Evolutionary conservation across 2,888 invertebrate species (phyloP).

Genomic region (Lapara coniferarum): DNA sequence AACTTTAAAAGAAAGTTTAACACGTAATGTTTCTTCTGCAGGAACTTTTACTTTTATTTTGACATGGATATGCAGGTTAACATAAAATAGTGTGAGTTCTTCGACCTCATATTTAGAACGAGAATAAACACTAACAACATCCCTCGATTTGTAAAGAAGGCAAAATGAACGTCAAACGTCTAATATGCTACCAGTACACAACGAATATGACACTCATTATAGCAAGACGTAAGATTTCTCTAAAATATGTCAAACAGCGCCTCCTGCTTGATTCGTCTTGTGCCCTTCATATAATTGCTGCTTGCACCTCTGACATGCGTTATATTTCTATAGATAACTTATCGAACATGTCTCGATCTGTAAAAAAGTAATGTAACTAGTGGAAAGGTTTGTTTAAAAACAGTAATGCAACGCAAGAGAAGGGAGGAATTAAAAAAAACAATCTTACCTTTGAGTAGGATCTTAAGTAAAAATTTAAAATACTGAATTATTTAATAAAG

Average conservation of each 20-base stretch:
- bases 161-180: not conserved
- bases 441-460: too few relatives aligned
- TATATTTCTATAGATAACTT: not conserved
- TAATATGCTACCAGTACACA: conserved; percentile 51
- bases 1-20: too few relatives aligned
- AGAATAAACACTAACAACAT: not conserved
- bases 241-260: conserved; percentile 81
- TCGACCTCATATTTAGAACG: not conserved
- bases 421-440: too few relatives aligned
- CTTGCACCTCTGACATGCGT: not conserved
- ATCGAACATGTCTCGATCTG: too few relatives aligned
- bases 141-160: conserved; percentile 16
- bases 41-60: too few relatives aligned
- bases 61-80: not conserved
- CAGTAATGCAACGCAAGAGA: too few relatives aligned
- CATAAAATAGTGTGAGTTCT: not conserved
- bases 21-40: too few relatives aligned
- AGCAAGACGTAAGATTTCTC: conserved; percentile 75
- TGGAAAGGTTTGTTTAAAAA: too few relatives aligned
- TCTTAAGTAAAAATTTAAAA: too few relatives aligned
- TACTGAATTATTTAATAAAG: too few relatives aligned
- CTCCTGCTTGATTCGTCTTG: conserved; percentile 43
- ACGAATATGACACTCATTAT: conserved; percentile 82
- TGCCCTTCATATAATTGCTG: conserved; percentile 35
- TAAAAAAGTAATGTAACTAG: too few relatives aligned